Evolutionary conservation across 2,888 invertebrate genomes (phyloP), one percentile per base, ranked within the genome.

Genomic region (Nyleta sp.): DNA sequence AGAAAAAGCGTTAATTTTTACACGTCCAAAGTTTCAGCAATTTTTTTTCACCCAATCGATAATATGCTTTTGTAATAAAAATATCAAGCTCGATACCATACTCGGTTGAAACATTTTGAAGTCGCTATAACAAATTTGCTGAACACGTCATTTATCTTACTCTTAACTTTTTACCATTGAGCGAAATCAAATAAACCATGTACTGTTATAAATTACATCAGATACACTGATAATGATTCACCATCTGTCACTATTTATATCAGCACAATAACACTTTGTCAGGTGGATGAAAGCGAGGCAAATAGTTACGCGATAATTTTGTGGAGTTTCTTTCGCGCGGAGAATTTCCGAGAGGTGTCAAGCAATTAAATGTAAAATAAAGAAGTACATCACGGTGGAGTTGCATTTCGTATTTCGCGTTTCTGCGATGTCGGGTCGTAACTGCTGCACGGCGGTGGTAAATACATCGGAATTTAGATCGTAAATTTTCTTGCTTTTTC

Each of bases 391-490:
- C 18, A 31, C 18, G 44, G 20, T 2, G 7, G n/a, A 31, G 31
- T 44, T 10, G 38, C 31, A 44, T n/a, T n/a, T n/a, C n/a, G 28
- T 53, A 42, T 35, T 38, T 35, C 44, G 28, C 42, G 31, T 46
- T 24, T 60, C 20, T 28, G 18, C 50, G n/a, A 40, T 13, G 38
- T 6, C 50, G 10, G 35, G 20, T 33, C 13, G 46, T 46, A 60
- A 60, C 46, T 60, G 33, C 33, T 33, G 33, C 33, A 31, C 59
- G 42, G 59, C 70, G 35, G 65, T 68, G 75, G 73, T 80, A 81
- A 81, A 82, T 73, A 75, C 80, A 81, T 80, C 75, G 80, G 71
- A 78, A 81, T 81, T 73, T 67, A 60, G 57, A 72, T 78, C 74
- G 70, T 81, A 78, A 75, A 83, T 82, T 82, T 82, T 60, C 70